Evolutionary conservation across 2,888 invertebrate species (phyloP).

Genomic region (Amorpha juglandis): DNA sequence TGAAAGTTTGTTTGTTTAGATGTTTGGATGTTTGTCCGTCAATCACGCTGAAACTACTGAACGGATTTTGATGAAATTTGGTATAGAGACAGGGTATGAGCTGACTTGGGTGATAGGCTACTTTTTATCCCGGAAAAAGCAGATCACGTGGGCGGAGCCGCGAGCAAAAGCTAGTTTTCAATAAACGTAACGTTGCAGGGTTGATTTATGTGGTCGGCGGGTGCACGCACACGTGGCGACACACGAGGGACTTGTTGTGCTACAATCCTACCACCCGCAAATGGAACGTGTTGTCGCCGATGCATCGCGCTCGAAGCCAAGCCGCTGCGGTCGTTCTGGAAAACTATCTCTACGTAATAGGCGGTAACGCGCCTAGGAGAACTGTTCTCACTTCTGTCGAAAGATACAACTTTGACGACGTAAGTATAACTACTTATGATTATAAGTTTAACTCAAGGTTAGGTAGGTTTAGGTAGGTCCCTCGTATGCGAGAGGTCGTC

Average conservation of each 20-base stretch:
- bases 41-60: too few relatives aligned
- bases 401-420: constrained; percentile 91
- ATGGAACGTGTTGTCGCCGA: constrained; percentile 90
- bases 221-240: constrained; percentile 91
- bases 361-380: constrained; percentile 92
- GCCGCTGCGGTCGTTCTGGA: constrained; percentile 95
- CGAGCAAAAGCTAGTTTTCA: too few relatives aligned
- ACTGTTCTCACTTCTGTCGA: constrained; percentile 93
- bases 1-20: too few relatives aligned
- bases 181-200: constrained; percentile 71
- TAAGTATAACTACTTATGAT: constrained; percentile 57
- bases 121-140: too few relatives aligned
- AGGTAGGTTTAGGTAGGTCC: background rate
- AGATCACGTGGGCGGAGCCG: too few relatives aligned
- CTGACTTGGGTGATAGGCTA: too few relatives aligned
- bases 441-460: background rate
- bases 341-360: constrained; percentile 93
- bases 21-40: too few relatives aligned
- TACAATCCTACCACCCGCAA: constrained; percentile 92
- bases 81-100: too few relatives aligned
- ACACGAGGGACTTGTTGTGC: constrained; percentile 91
- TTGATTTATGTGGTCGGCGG: constrained; percentile 96
- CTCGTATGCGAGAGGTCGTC: too few relatives aligned
- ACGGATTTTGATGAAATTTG: too few relatives aligned
- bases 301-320: constrained; percentile 93